Evolutionary conservation across 1,140 invertebrate species (phyloP).

Genomic region (Chlorops oryzae): DNA sequence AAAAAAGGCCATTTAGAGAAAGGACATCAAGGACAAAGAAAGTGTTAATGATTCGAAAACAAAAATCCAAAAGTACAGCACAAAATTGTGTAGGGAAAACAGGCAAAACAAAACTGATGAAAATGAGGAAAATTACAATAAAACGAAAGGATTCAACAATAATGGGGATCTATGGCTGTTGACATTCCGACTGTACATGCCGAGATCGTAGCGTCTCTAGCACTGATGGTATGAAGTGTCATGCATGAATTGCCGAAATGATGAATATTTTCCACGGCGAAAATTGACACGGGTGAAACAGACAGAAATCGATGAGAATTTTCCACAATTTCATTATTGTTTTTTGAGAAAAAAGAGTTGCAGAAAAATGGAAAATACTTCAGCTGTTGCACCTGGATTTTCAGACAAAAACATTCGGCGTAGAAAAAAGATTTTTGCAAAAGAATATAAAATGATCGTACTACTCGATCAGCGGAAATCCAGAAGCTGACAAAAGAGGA

Average conservation of each 20-base stretch:
- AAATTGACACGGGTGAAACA: conserved; percentile 23
- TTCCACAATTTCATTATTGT: no score
- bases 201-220: no score
- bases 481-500: no score
- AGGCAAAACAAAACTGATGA: conserved; percentile 23
- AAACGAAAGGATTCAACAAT: conserved; percentile 12
- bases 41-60: conserved; percentile 45
- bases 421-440: neutral
- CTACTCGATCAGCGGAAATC: no score
- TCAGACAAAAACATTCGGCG: no score
- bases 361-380: neutral
- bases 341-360: conserved; percentile 4
- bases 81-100: conserved; percentile 19
- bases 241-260: conserved; percentile 15
- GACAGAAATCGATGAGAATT: conserved; percentile 17
- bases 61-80: conserved; percentile 33
- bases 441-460: neutral
- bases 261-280: conserved; percentile 6
- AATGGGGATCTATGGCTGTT: no score
- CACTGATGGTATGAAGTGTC: no score
- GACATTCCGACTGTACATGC: no score
- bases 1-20: neutral
- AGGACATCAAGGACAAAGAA: conserved; percentile 32
- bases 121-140: conserved; percentile 14
- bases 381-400: neutral